Percentiles rank a stretch among this genome's conserved stretches.
Conservation (phyloP, 64 coral and sea anemone species). For the Porites lutea region DNA sequence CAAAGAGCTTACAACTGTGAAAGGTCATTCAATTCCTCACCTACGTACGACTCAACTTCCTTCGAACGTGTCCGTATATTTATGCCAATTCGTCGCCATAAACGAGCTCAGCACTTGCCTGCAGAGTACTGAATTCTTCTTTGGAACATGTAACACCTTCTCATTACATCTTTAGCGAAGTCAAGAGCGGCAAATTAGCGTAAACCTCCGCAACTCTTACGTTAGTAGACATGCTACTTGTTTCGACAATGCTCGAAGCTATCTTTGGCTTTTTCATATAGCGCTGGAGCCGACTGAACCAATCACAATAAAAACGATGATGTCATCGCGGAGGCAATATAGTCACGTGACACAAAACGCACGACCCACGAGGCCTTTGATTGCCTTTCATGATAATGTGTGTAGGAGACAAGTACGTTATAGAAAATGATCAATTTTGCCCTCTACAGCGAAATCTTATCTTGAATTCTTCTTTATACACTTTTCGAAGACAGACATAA, state of each 20-base stretch:
- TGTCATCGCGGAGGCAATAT: slow-evolving; percentile 26
- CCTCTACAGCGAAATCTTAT: background rate
- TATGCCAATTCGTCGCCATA: slow-evolving; percentile 35
- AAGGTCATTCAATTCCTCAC: slow-evolving; percentile 41
- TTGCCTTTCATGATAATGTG: background rate
- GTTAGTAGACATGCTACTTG: slow-evolving; percentile 2
- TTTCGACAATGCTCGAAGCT: slow-evolving; percentile 18
- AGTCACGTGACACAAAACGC: slow-evolving; percentile 28
- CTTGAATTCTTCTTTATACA: no score
- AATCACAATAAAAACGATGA: slow-evolving; percentile 55
- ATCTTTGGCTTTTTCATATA: slow-evolving; percentile 43
- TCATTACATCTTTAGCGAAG: slow-evolving; percentile 21
- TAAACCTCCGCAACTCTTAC: slow-evolving; percentile 28
- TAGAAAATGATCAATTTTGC: slow-evolving; percentile 16
- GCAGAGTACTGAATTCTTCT: background rate
- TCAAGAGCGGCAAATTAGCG: slow-evolving; percentile 21
- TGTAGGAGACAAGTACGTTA: background rate
- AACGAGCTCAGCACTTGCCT: slow-evolving; percentile 34
- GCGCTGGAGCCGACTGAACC: slow-evolving; percentile 28
- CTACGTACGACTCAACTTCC: slow-evolving; percentile 58
- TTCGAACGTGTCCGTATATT: slow-evolving; percentile 38
- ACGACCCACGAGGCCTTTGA: slow-evolving; percentile 18
- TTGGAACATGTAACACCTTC: slow-evolving; percentile 9
- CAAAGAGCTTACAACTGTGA: slow-evolving; percentile 12
- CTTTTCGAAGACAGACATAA: no score